Evolutionary conservation across 1,140 invertebrate genomes (phyloP), one percentile per base, ranked within the genome.

Genomic region (Steinernema feltiae): DNA sequence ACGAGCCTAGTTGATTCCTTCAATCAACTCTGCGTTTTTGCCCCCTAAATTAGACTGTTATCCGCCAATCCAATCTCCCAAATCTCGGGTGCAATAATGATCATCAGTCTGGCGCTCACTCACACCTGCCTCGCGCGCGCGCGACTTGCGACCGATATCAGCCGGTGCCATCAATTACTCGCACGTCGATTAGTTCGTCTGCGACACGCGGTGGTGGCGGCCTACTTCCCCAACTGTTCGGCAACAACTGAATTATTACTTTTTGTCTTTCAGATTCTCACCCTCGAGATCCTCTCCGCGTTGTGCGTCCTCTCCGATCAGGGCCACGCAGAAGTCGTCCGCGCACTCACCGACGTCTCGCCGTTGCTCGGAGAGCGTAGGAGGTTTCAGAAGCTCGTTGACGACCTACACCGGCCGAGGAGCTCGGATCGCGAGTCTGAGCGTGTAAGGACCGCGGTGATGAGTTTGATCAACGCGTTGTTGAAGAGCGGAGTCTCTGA

Each of bases 381-480:
- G 12, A 76, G 84, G n/a, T 86, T 87, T 46, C 89, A 94, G 89
- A 91, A 92, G 41, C 92, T 99, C 31, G 91, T 98, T 21, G 95
- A 94, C 82, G 95, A 97, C 83, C 87, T 98, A 73, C 95, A 97
- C 84, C 90, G 93, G 92, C 63, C 94, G 92, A 0, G 93, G 94
- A 0, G 48, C 69, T 73, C 73, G 17, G 82, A 84, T 0, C 53
- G 83, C 17, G 83, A 85, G 17, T 80, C 83, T 17, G 83, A 83
- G 73, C 31, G 82, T 30, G 82, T 85, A 27, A 76, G 98, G 88
- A 97, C 95, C 0, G 95, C 95, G 1, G 93, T 98, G 70, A 97
- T 99, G 94, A 97, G 94, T 0, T 96, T 99, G 82, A 91, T 98
- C 35, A 99, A 99, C 87, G 95, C 96, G 0, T 92, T 98, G 0